Conservation (phyloP, 92 coral and sea anemone genomes). For the Heliopora coerulea region DNA sequence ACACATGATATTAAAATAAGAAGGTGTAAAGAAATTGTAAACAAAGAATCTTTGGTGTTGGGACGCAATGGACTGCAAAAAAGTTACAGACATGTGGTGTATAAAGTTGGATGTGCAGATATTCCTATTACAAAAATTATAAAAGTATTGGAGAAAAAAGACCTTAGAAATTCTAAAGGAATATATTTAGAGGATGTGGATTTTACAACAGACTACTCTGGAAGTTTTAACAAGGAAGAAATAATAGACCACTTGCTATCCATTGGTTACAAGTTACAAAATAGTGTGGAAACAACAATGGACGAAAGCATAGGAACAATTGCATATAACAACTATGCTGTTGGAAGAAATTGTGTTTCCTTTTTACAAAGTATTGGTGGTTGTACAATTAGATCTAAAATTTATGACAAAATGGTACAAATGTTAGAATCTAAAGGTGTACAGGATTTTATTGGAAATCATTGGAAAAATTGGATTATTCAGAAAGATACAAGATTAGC, state of each 20-base stretch:
- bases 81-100: neutral
- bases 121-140: neutral
- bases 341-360: conserved; percentile 3
- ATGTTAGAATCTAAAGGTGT: conserved; percentile 23
- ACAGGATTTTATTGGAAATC: neutral
- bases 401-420: conserved; percentile 15
- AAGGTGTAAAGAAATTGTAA: neutral
- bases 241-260: neutral
- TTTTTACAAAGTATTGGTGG: neutral
- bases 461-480: conserved; percentile 15
- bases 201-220: neutral
- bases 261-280: too few relatives aligned
- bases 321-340: neutral
- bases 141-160: neutral
- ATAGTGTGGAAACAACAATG: neutral
- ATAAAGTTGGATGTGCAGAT: neutral
- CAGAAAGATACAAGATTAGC: neutral
- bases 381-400: neutral
- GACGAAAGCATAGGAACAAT: neutral
- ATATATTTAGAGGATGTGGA: neutral
- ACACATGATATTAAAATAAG: neutral
- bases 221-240: neutral
- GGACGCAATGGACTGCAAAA: neutral
- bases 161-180: neutral
- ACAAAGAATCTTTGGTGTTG: neutral